A percentile compares a stretch with the other conserved stretches of the same genome.
phyloP scores from a whole-genome alignment of 2,888 invertebrate species.

The Cetonia aurata region DNA sequence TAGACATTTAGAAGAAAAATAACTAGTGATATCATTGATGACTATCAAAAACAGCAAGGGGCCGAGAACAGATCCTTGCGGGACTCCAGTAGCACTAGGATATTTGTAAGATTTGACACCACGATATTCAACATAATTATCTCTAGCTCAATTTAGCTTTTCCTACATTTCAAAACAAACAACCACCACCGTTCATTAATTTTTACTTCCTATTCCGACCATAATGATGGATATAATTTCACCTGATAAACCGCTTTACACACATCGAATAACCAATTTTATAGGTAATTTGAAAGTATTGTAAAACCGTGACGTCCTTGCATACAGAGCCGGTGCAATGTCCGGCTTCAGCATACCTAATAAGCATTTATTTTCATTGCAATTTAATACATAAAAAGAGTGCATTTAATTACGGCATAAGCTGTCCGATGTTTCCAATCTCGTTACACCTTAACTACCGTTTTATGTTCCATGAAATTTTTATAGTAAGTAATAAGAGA shows the following conservation, averaged over 20 bases:
- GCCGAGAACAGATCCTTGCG: too few species aligned
- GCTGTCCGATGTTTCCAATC: conserved; percentile 18
- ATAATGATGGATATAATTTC: too few species aligned
- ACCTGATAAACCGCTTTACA: not conserved
- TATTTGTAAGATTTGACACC: too few species aligned
- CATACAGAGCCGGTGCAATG: not conserved
- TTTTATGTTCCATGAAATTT: conserved; percentile 15
- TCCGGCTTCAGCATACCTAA: not conserved
- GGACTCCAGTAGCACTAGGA: too few species aligned
- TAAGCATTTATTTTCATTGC: conserved; percentile 8
- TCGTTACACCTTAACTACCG: conserved; percentile 4
- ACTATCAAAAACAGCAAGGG: too few species aligned
- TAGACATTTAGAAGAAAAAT: too few species aligned
- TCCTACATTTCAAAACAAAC: too few species aligned
- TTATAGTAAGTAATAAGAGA: conserved; percentile 11
- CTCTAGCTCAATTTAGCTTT: too few species aligned
- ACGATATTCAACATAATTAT: too few species aligned
- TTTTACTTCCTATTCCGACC: too few species aligned
- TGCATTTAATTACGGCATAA: conserved; percentile 10
- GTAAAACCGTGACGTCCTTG: conserved; percentile 1
- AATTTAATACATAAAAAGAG: conserved; percentile 5
- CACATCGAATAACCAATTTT: not conserved
- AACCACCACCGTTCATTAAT: too few species aligned
- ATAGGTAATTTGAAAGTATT: not conserved
- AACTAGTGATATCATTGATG: too few species aligned